Evolutionary conservation across 2,888 invertebrate species (phyloP).

Genomic region (Papilio gigon): DNA sequence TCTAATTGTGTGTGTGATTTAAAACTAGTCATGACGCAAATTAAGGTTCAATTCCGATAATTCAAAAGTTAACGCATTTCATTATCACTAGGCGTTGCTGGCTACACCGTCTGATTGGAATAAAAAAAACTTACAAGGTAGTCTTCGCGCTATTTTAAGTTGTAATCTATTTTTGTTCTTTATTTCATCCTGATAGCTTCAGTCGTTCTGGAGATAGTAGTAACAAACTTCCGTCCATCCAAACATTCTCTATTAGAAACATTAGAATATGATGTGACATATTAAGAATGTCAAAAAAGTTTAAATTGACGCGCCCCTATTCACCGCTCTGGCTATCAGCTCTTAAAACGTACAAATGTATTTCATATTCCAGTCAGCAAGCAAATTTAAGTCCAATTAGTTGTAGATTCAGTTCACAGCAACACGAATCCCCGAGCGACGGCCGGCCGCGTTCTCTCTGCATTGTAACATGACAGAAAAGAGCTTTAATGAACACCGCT

Average conservation of each 20-base stretch:
- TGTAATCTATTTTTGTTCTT: too few relatives aligned
- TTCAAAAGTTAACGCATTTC: too few relatives aligned
- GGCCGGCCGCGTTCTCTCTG: conserved; percentile 3
- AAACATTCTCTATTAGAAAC: too few relatives aligned
- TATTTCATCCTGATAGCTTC: too few relatives aligned
- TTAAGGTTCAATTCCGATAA: too few relatives aligned
- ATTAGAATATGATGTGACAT: background rate
- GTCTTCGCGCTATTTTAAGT: too few relatives aligned
- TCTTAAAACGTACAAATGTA: background rate
- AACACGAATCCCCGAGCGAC: conserved; percentile 15
- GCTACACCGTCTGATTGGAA: too few relatives aligned
- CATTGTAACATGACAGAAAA: conserved; percentile 16
- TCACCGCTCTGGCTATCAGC: background rate
- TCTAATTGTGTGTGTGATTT: background rate
- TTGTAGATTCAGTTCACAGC: conserved; percentile 21
- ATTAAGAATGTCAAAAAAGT: background rate
- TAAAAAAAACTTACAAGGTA: too few relatives aligned
- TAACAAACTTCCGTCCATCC: too few relatives aligned
- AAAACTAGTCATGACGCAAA: background rate
- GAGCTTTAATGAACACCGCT: conserved; percentile 8
- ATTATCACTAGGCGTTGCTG: too few relatives aligned
- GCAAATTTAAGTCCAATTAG: conserved; percentile 20
- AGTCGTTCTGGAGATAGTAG: too few relatives aligned
- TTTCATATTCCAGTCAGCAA: conserved; percentile 14
- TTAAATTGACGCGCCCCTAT: background rate